Evolutionary conservation across 2,113 vertebrate species (phyloP), one percentile per base, ranked within the genome.

Genomic region (Brachypodius melanocephalos): DNA sequence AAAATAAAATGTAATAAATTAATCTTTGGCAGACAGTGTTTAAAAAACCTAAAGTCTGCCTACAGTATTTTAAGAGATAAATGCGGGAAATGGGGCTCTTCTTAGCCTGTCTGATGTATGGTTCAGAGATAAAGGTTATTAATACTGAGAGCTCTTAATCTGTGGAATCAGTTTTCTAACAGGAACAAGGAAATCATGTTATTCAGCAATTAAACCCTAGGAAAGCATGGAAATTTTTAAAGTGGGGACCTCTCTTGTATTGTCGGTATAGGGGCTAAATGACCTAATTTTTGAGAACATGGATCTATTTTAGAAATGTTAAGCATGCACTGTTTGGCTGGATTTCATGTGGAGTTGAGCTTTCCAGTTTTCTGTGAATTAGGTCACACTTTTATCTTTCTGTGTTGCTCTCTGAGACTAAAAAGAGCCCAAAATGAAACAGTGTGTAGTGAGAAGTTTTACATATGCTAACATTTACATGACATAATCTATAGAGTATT

Each of bases 241-340:
- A 80, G 51, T 28, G 14, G 38, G 8, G 17, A 45, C 57, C 22
- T 83, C 68, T 77, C 45, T 54, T 85, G 26, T 10, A 12, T n/a
- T 79, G n/a, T 40, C 38, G 55, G 25, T 88, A 15, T n/a, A 72
- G 42, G 42, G 18, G 9, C 43, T 80, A 65, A 95, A 46, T 72
- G 91, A 92, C 88, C 95, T 86, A 68, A n/a, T 90, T 91, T 95
- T 91, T 57, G 28, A 51, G 59, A 52, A 88, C 68, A 32, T 57
- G 6, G 13, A 71, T 91, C 90, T 94, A 18, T 96, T 96, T 95
- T 59, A 78, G 83, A 71, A 84, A 49, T 32, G 11, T 76, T 83
- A 81, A 80, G 40, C 16, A 1, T 69, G 25, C 34, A 48, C 45
- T 80, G 14, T 73, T 91, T 65, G 75, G 34, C 51, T 90, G 36